These are phyloP conservation scores for Phlogophora meticulosa DNA, from an alignment of 2,888 invertebrate species.

Conservation along the genomic window DNA sequence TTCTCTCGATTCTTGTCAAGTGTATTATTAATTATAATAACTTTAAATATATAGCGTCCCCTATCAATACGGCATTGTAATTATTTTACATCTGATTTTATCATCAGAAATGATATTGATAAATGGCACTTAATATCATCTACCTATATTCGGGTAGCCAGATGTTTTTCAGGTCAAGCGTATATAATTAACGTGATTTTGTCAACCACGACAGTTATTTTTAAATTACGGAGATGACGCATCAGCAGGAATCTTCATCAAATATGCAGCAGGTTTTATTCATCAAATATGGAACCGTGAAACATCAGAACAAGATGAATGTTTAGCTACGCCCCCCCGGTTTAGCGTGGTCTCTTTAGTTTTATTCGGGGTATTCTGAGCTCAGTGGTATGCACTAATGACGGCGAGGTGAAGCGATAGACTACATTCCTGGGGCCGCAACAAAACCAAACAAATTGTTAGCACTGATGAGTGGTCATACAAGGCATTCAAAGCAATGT, in stretches of 20 bases:
- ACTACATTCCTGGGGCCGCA: slow-evolving; percentile 71
- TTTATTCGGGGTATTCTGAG: slow-evolving; percentile 81
- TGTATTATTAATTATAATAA: slow-evolving; percentile 57
- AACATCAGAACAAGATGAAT: slow-evolving; percentile 56
- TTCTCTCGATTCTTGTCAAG: slow-evolving; percentile 36
- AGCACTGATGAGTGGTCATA: slow-evolving; percentile 66
- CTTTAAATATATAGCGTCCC: slow-evolving; percentile 58
- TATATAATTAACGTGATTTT: slow-evolving; percentile 48
- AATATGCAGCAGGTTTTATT: slow-evolving; percentile 47
- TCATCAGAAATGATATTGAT: slow-evolving; percentile 56
- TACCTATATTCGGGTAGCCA: slow-evolving; percentile 52
- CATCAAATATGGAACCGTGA: slow-evolving; percentile 42
- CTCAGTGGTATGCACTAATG: slow-evolving; percentile 77
- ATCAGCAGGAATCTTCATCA: slow-evolving; percentile 38
- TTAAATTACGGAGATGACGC: slow-evolving; percentile 20
- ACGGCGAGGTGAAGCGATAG: slow-evolving; percentile 70
- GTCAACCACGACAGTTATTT: slow-evolving; percentile 37
- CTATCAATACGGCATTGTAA: slow-evolving; percentile 49
- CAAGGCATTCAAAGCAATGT: slow-evolving; percentile 64
- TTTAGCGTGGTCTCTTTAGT: slow-evolving; percentile 64
- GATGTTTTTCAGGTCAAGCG: slow-evolving; percentile 32
- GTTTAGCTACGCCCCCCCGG: slow-evolving; percentile 66
- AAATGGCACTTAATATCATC: slow-evolving; percentile 45
- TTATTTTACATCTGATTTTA: slow-evolving; percentile 58
- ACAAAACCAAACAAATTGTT: slow-evolving; percentile 74